Percentiles rank a stretch among this genome's conserved stretches.
Evolutionary conservation across 2,113 vertebrate species (phyloP).

Genomic region (Myotis davidii): DNA sequence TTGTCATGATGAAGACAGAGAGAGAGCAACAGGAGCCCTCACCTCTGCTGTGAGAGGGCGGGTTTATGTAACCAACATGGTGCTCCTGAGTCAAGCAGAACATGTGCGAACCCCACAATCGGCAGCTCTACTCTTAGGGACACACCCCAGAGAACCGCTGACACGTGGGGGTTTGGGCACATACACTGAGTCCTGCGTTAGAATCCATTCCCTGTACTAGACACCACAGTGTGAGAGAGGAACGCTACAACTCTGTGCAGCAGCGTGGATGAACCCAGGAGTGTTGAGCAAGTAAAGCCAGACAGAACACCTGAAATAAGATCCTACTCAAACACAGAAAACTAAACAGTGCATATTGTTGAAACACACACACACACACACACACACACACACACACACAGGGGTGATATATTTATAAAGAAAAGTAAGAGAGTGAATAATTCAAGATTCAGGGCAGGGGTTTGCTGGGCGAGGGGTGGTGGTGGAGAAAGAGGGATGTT

Average conservation of each 20-base stretch:
- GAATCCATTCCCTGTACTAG: background rate
- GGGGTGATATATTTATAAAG: background rate
- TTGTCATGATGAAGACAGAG: rapidly evolving
- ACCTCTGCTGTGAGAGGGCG: background rate
- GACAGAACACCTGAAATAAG: background rate
- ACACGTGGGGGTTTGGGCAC: background rate
- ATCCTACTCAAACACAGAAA: background rate
- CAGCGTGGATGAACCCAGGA: background rate
- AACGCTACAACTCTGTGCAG: no score
- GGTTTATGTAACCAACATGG: background rate
- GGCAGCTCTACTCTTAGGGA: background rate
- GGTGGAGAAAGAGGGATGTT: background rate
- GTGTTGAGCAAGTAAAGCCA: background rate
- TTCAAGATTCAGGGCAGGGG: background rate
- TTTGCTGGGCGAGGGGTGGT: background rate
- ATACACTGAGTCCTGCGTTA: background rate
- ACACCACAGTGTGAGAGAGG: background rate
- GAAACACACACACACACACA: background rate
- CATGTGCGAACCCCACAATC: background rate
- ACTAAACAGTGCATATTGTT: background rate
- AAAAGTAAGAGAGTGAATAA: background rate
- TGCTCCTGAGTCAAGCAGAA: background rate
- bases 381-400: background rate
- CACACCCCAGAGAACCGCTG: background rate
- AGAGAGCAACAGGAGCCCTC: no score